Conservation (phyloP, 92 coral and sea anemone genomes). For the Epizoanthus illoricatus region DNA sequence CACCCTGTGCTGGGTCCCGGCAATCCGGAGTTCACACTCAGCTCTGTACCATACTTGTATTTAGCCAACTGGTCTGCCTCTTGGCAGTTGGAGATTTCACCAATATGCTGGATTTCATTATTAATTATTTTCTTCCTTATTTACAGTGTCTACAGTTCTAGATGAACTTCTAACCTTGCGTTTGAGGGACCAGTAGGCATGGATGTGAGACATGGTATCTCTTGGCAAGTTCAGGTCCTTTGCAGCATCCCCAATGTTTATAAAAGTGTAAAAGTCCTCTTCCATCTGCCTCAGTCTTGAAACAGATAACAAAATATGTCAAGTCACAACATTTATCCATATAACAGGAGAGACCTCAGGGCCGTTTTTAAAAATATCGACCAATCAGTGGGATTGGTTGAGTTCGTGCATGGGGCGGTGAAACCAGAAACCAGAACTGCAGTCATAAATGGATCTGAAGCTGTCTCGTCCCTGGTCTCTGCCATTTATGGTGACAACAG, state of each 20-base stretch:
- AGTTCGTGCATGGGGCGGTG: no score
- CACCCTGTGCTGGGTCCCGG: no score
- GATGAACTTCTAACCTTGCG: constrained; percentile 68
- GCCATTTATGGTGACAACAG: no score
- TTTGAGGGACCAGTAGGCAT: constrained; percentile 93
- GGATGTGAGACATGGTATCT: constrained; percentile 77
- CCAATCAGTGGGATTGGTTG: no score
- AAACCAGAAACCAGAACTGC: no score
- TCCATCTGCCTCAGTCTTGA: constrained; percentile 93
- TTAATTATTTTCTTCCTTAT: neutral
- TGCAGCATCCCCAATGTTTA: constrained; percentile 66
- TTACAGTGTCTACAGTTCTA: neutral
- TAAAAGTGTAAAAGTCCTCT: constrained; percentile 89
- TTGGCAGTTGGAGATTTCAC: neutral
- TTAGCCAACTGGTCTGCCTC: neutral
- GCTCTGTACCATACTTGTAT: neutral
- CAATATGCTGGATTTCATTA: neutral
- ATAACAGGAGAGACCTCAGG: no score
- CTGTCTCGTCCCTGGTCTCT: no score
- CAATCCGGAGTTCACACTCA: no score
- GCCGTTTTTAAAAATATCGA: no score
- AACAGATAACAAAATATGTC: neutral
- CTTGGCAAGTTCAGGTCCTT: constrained; percentile 76
- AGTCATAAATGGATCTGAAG: no score
- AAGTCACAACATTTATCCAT: neutral